A percentile compares a stretch with the other conserved stretches of the same genome.
phyloP scores from a whole-genome alignment of 1,140 invertebrate species.

The Pomacea maculata region DNA sequence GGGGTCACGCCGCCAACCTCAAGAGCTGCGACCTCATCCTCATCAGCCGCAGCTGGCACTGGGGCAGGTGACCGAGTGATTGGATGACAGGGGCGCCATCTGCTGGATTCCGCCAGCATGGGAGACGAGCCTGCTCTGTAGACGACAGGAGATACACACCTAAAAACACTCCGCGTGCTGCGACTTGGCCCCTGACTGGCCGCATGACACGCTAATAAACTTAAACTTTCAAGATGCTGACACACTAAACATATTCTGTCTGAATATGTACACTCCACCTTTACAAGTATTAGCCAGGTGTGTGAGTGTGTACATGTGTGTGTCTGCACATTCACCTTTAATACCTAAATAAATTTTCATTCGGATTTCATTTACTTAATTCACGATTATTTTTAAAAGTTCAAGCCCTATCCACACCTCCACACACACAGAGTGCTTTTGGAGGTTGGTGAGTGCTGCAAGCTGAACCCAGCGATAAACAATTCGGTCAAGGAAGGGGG shows the following conservation, averaged over 20 bases:
- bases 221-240: too few relatives aligned
- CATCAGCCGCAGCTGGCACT: background rate
- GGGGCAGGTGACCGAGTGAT: too few relatives aligned
- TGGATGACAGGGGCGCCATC: too few relatives aligned
- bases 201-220: too few relatives aligned
- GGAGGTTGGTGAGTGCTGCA: background rate
- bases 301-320: conserved; percentile 9
- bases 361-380: background rate
- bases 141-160: too few relatives aligned
- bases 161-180: too few relatives aligned
- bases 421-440: background rate
- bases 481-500: background rate
- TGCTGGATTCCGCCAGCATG: too few relatives aligned
- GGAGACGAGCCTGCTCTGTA: too few relatives aligned
- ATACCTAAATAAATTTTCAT: background rate
- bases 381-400: background rate
- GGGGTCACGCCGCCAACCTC: background rate
- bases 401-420: background rate
- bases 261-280: too few relatives aligned
- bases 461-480: background rate
- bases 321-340: background rate
- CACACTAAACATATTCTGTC: too few relatives aligned
- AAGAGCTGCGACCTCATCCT: background rate
- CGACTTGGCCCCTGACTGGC: too few relatives aligned
- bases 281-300: background rate